Conservation (phyloP, 2,797 vertebrate species). For the Bradypus variegatus region DNA sequence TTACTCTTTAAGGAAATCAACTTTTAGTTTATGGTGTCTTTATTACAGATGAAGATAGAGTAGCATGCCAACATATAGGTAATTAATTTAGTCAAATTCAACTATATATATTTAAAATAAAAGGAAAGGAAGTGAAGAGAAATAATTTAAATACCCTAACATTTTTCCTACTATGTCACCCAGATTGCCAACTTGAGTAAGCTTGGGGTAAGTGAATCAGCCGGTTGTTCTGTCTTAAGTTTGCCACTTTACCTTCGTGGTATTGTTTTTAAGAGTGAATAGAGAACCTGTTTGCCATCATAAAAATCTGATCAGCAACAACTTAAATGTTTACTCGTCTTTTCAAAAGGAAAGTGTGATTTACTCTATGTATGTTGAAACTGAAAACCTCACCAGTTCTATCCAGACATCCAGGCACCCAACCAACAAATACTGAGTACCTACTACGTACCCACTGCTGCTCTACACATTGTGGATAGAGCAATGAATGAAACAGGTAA, state of each 20-base stretch:
- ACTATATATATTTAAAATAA: neutral
- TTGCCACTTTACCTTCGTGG: neutral
- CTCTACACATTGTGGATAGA: neutral
- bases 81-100: neutral
- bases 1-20: neutral
- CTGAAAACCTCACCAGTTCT: neutral
- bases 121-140: too few species aligned
- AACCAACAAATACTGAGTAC: neutral
- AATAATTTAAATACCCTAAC: neutral
- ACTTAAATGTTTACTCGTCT: neutral
- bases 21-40: neutral
- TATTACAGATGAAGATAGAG: neutral
- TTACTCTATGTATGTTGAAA: neutral
- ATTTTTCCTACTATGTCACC: neutral
- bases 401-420: too few species aligned
- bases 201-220: neutral
- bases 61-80: neutral
- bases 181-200: neutral
- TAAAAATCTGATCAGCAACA: neutral
- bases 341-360: neutral
- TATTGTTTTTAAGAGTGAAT: neutral
- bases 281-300: neutral
- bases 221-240: neutral
- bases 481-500: too few species aligned
- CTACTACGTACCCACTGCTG: accelerated